A percentile compares a stretch with the other conserved stretches of the same genome.
These are phyloP conservation scores for Acipenser ruthenus DNA, from an alignment of 2,797 vertebrate genomes.

Conservation along the genomic window DNA sequence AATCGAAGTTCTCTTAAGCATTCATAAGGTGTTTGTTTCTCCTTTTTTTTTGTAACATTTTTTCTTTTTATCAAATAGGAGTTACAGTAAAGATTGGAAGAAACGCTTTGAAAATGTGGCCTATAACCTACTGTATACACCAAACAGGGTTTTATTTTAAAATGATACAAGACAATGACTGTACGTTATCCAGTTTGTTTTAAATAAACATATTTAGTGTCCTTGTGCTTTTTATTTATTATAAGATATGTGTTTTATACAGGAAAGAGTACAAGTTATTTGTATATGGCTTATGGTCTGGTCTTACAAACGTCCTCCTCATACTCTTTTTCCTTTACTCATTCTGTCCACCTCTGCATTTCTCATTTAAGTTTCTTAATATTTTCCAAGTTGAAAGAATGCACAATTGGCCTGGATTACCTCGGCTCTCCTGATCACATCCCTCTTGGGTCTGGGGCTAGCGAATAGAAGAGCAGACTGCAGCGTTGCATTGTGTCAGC, in stretches of 20 bases:
- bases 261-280: not conserved
- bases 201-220: not conserved
- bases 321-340: conserved; percentile 1
- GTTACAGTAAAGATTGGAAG: too few species aligned
- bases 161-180: not conserved
- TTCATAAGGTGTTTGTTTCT: too few species aligned
- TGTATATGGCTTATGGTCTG: not conserved
- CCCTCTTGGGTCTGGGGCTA: not conserved
- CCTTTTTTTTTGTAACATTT: too few species aligned
- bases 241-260: not conserved
- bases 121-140: not conserved
- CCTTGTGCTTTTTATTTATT: not conserved
- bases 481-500: too few species aligned
- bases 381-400: conserved; percentile 1
- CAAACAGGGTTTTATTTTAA: not conserved
- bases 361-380: not conserved
- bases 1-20: too few species aligned
- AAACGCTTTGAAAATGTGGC: not conserved
- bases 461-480: not conserved
- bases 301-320: not conserved
- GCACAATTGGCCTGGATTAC: not conserved
- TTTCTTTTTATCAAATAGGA: too few species aligned
- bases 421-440: not conserved
- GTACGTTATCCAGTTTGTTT: not conserved
- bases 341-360: not conserved